Evolutionary conservation across 1,140 invertebrate genomes (phyloP).

Genomic region (Polypedilum vanderplanki): DNA sequence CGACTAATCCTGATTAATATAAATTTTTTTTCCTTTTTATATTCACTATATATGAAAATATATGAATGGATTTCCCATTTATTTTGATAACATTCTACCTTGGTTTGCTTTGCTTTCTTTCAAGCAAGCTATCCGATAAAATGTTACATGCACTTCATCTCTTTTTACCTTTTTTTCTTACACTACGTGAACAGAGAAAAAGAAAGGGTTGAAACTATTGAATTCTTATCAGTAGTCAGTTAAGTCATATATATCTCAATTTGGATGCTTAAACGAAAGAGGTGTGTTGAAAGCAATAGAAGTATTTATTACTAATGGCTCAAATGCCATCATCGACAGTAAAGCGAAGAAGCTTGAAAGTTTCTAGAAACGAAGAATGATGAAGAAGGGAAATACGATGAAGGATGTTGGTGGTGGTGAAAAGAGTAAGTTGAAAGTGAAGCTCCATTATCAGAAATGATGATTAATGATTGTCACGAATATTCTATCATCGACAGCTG

Average conservation of each 20-base stretch:
- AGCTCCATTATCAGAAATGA: slow-evolving; percentile 24
- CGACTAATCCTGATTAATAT: slow-evolving; percentile 7
- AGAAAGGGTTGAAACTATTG: not conserved
- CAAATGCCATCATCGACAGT: too few relatives aligned
- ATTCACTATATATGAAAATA: not conserved
- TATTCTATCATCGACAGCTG: slow-evolving; percentile 20
- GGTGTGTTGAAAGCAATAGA: too few relatives aligned
- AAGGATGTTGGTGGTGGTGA: not conserved
- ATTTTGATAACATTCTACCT: not conserved
- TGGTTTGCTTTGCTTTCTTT: not conserved
- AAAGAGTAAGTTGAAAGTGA: not conserved
- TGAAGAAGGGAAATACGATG: too few relatives aligned
- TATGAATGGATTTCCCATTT: slow-evolving; percentile 18
- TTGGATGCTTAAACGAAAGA: too few relatives aligned
- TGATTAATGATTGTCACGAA: slow-evolving; percentile 24
- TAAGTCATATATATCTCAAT: too few relatives aligned
- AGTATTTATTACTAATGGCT: too few relatives aligned
- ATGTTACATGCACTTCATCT: too few relatives aligned
- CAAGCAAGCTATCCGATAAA: too few relatives aligned
- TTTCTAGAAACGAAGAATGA: too few relatives aligned
- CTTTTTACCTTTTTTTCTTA: too few relatives aligned
- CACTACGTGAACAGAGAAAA: not conserved
- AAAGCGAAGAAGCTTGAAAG: too few relatives aligned
- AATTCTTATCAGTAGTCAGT: too few relatives aligned
- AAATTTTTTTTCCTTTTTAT: not conserved